Conservation (phyloP, 2,888 invertebrate species). For the Leptinotarsa tumamoca region DNA sequence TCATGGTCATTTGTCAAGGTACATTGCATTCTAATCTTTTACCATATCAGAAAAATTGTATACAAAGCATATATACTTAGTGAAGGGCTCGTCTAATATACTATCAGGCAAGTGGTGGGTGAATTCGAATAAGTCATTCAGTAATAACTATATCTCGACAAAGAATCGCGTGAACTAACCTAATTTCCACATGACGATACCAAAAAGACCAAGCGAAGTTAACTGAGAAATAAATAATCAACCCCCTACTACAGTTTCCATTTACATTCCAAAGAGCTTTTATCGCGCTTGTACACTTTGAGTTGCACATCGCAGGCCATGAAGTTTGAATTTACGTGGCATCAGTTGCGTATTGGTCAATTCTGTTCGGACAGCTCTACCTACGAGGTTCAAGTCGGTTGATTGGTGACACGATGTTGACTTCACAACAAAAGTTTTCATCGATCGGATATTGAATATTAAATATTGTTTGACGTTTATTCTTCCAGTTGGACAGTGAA, state of each 20-base stretch:
- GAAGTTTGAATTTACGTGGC: constrained; percentile 38
- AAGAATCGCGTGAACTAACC: constrained; percentile 8
- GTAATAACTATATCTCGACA: neutral
- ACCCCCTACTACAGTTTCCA: neutral
- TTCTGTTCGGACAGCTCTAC: constrained; percentile 12
- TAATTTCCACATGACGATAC: constrained; percentile 5
- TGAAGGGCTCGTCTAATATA: too few relatives aligned
- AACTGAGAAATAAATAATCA: neutral
- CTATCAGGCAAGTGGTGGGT: neutral
- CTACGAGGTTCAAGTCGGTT: neutral
- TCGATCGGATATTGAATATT: constrained; percentile 9
- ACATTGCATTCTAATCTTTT: too few relatives aligned
- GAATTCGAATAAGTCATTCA: neutral
- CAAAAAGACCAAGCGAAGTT: constrained; percentile 15
- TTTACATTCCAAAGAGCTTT: constrained; percentile 15
- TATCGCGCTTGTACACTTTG: constrained; percentile 28
- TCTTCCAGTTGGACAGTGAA: neutral
- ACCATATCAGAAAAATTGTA: too few relatives aligned
- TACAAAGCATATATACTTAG: too few relatives aligned
- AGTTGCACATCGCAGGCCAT: constrained; percentile 36
- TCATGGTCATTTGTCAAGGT: too few relatives aligned
- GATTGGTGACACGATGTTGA: constrained; percentile 19
- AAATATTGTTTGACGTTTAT: constrained; percentile 15
- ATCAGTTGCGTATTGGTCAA: constrained; percentile 27
- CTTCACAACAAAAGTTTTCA: constrained; percentile 4